A percentile compares a stretch with the other conserved stretches of the same genome.
Conservation (phyloP, 2,888 invertebrate genomes). For the Andrena haemorrhoa region DNA sequence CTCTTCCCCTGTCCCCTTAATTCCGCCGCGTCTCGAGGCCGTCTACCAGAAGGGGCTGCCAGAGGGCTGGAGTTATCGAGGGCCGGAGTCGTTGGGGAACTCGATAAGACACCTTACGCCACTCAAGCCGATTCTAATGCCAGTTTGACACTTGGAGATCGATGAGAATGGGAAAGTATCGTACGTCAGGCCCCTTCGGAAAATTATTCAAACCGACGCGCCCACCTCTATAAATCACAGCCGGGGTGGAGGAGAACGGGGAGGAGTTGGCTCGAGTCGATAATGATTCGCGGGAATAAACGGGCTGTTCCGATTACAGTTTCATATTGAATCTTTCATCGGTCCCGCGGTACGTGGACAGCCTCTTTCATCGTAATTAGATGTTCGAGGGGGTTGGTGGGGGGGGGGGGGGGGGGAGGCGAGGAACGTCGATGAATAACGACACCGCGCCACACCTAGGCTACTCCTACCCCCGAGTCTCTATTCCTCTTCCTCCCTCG, state of each 20-base stretch:
- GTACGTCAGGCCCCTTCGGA: slow-evolving; percentile 53
- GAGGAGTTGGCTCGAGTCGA: not conserved
- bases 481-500: not conserved
- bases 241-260: not conserved
- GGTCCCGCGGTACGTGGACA: slow-evolving; percentile 39
- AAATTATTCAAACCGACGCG: slow-evolving; percentile 62
- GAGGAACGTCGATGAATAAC: slow-evolving; percentile 62
- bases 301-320: slow-evolving; percentile 41
- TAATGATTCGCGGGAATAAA: slow-evolving; percentile 49
- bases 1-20: not conserved
- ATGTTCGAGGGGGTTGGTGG: slow-evolving; percentile 42
- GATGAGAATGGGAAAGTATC: slow-evolving; percentile 73
- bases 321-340: slow-evolving; percentile 62
- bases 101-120: slow-evolving; percentile 60
- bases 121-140: slow-evolving; percentile 64
- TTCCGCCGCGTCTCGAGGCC: not conserved
- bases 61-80: not conserved
- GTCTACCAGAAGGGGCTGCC: slow-evolving; percentile 3
- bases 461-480: not conserved
- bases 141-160: slow-evolving; percentile 73
- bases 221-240: slow-evolving; percentile 57
- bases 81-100: slow-evolving; percentile 18
- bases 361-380: slow-evolving; percentile 69
- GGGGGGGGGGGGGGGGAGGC: no score
- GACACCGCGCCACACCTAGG: slow-evolving; percentile 47